Percentiles rank a stretch among this genome's conserved stretches.
These are phyloP conservation scores for Eriosoma lanigerum DNA, from an alignment of 1,140 invertebrate genomes.

Conservation along the genomic window DNA sequence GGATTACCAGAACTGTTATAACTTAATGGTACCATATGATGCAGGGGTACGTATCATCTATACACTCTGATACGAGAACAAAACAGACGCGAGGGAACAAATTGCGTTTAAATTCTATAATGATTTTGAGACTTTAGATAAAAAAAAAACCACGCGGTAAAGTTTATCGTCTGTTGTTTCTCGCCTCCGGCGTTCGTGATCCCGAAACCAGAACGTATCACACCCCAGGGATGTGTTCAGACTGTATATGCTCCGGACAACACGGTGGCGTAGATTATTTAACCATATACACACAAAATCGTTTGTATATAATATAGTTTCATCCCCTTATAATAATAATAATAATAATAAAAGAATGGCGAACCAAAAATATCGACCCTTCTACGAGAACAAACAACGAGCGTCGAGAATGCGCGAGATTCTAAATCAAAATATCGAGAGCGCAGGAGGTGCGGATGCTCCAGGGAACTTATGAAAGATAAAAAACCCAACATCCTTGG, in stretches of 20 bases:
- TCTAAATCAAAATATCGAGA: conserved; percentile 44
- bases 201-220: conserved; percentile 40
- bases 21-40: no score
- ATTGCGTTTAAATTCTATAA: conserved; percentile 20
- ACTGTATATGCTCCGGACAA: conserved; percentile 31
- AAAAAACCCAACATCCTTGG: conserved; percentile 27
- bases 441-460: conserved; percentile 11
- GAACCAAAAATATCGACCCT: conserved; percentile 17
- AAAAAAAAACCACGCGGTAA: neutral
- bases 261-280: conserved; percentile 47
- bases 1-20: no score
- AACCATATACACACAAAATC: conserved; percentile 44
- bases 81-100: neutral
- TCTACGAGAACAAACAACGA: neutral
- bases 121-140: neutral
- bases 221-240: conserved; percentile 38
- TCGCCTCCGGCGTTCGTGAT: conserved; percentile 26
- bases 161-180: conserved; percentile 49
- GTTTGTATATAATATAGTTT: conserved; percentile 31
- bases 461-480: conserved; percentile 39
- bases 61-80: neutral
- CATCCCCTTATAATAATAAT: conserved; percentile 13
- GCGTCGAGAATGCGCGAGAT: conserved; percentile 6
- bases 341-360: conserved; percentile 18
- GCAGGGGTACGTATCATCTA: no score